Conservation (phyloP, 2,113 vertebrate species). For the Atlantisia rogersi region DNA sequence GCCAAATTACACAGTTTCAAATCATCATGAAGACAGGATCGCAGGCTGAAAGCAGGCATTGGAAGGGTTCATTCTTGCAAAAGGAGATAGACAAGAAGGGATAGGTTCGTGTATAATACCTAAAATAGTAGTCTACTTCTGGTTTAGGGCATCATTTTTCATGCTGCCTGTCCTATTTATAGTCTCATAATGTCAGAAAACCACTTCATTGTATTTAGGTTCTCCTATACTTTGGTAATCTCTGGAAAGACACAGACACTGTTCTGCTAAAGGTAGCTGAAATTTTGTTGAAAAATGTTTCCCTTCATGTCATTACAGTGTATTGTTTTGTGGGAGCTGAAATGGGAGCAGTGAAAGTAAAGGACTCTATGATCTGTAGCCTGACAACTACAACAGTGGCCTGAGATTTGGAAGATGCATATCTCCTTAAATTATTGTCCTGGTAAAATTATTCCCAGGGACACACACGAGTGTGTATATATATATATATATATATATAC, state of each 20-base stretch:
- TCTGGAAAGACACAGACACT: background rate
- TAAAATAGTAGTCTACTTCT: background rate
- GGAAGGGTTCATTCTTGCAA: background rate
- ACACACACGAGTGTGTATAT: background rate
- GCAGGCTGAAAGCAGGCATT: background rate
- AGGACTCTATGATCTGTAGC: background rate
- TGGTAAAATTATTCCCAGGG: background rate
- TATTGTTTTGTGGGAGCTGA: slow-evolving; percentile 28
- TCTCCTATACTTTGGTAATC: background rate
- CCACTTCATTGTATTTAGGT: background rate
- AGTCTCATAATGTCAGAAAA: slow-evolving; percentile 17
- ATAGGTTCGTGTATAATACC: background rate
- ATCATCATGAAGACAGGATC: background rate
- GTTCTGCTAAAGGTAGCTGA: slow-evolving; percentile 13
- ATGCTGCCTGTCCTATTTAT: background rate
- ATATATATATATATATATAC: too few relatives aligned
- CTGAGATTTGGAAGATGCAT: background rate
- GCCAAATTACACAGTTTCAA: background rate
- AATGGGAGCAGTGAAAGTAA: background rate
- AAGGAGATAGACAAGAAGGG: background rate
- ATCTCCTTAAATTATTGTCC: background rate
- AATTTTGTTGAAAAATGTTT: slow-evolving; percentile 41
- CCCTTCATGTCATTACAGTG: background rate
- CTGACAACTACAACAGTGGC: background rate
- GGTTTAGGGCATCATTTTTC: slow-evolving; percentile 5